These are phyloP conservation scores for Myopa tessellatipennis DNA, from an alignment of 2,888 invertebrate genomes.

Conservation along the genomic window DNA sequence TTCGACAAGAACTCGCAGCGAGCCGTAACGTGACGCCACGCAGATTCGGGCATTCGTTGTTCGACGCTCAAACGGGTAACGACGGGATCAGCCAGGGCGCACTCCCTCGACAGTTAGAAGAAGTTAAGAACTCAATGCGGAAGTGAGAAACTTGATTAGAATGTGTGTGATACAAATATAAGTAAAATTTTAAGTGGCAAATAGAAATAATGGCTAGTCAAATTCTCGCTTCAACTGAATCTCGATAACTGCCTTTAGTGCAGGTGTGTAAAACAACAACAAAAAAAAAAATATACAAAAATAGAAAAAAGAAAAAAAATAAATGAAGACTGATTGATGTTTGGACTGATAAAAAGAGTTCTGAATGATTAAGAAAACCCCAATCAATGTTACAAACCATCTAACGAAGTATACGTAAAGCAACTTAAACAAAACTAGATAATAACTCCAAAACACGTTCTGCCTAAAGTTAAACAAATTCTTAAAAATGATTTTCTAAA, in stretches of 20 bases:
- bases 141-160: conserved; percentile 43
- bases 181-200: conserved; percentile 23
- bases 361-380: conserved; percentile 14
- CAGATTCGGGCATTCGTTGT: conserved; percentile 59
- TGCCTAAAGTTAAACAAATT: conserved; percentile 2
- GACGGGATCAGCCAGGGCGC: conserved; percentile 53
- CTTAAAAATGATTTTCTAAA: background rate
- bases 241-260: background rate
- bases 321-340: conserved; percentile 56
- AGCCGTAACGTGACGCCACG: conserved; percentile 48
- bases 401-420: conserved; percentile 67
- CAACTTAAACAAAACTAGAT: conserved; percentile 49
- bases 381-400: conserved; percentile 51
- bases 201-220: conserved; percentile 52
- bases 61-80: conserved; percentile 65
- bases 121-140: conserved; percentile 38
- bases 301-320: conserved; percentile 52
- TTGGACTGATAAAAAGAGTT: background rate
- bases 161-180: conserved; percentile 17
- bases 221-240: conserved; percentile 42
- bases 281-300: conserved; percentile 44
- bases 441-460: background rate
- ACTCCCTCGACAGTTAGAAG: conserved; percentile 43
- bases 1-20: conserved; percentile 43
- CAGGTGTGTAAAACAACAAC: conserved; percentile 43